These are phyloP conservation scores for Enoplosus armatus DNA, from an alignment of 2,797 vertebrate genomes.

Conservation along the genomic window DNA sequence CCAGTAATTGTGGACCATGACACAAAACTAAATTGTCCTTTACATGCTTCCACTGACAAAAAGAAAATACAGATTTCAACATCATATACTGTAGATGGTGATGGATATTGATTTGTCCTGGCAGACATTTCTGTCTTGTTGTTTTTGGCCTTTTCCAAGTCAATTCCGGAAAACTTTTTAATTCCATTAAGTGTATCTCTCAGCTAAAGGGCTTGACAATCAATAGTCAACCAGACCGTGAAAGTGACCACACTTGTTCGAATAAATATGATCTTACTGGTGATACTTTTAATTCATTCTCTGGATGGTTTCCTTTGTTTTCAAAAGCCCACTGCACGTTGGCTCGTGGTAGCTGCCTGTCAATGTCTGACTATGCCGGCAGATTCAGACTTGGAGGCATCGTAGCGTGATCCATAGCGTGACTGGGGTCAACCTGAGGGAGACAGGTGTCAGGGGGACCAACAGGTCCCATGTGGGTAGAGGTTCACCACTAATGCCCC, in stretches of 20 bases:
- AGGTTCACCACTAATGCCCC: slow-evolving; percentile 75
- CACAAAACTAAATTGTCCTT: slow-evolving; percentile 20
- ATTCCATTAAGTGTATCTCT: slow-evolving; percentile 74
- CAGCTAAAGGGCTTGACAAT: slow-evolving; percentile 66
- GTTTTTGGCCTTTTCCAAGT: slow-evolving; percentile 74
- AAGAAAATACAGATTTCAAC: slow-evolving; percentile 45
- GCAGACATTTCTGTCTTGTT: slow-evolving; percentile 45
- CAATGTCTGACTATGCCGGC: slow-evolving; percentile 56
- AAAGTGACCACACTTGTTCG: slow-evolving; percentile 72
- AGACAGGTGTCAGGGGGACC: slow-evolving; percentile 84
- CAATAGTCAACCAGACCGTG: slow-evolving; percentile 74
- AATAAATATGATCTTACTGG: slow-evolving; percentile 75
- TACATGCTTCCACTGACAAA: slow-evolving; percentile 13
- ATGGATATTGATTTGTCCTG: slow-evolving; percentile 67
- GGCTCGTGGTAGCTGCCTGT: slow-evolving; percentile 65
- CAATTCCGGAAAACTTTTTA: slow-evolving; percentile 71
- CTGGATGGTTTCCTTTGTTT: slow-evolving; percentile 58
- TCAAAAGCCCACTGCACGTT: slow-evolving; percentile 28
- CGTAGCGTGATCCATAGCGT: slow-evolving; percentile 76
- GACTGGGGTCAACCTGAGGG: slow-evolving; percentile 78
- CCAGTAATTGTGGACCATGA: neutral
- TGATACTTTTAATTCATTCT: slow-evolving; percentile 55
- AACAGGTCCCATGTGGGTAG: slow-evolving; percentile 81
- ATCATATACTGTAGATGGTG: slow-evolving; percentile 37
- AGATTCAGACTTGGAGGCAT: slow-evolving; percentile 73